Base-by-base conservation (phyloP, 2,113 vertebrate species). In the Callopanchax toddi region DNA sequence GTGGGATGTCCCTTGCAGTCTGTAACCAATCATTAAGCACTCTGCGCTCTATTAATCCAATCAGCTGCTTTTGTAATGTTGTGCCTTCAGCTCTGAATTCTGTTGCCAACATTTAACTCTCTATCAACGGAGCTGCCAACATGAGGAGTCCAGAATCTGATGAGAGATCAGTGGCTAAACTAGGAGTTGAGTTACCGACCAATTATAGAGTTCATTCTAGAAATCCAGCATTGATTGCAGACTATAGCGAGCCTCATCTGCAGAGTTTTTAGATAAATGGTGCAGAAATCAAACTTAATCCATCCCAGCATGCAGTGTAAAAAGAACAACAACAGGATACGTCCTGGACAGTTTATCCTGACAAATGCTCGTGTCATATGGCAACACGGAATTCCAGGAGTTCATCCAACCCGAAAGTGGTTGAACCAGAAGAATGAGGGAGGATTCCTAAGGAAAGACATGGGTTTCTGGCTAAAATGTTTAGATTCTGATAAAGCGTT, bases 21-120 rank as follows among this genome's bases (percentile, higher is more conserved):
- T n/a, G 12, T 3, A 3, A 29, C 40, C 32, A 54, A 9, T 29
- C 10, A 2, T 57, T 42, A 60, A 49, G 53, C 63, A 61, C 21
- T 22, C 6, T 50, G 46, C 9, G 55, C 8, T 48, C 52, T 56
- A 59, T 67, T 60, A 71, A 65, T 55, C 64, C 46, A 84, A 71
- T 78, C 67, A 72, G 57, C 44, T 68, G 71, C 54, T 53, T 65
- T 62, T 60, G 60, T 72, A 49, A 34, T 46, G 53, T 11, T 26
- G 49, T 69, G 50, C 64, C 42, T 57, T 13, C 25, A 56, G 46
- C 25, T 55, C 17, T n/a, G 29, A 5, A 37, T 17, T 23, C n/a
- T 59, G 18, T n/a, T 67, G 65, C 65, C 61, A 74, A 56, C 51
- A 49, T 62, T 20, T 44, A 56, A 44, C 40, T 54, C 46, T 58